Conservation (phyloP, 2,888 invertebrate species). For the Ophioninae sp. region DNA sequence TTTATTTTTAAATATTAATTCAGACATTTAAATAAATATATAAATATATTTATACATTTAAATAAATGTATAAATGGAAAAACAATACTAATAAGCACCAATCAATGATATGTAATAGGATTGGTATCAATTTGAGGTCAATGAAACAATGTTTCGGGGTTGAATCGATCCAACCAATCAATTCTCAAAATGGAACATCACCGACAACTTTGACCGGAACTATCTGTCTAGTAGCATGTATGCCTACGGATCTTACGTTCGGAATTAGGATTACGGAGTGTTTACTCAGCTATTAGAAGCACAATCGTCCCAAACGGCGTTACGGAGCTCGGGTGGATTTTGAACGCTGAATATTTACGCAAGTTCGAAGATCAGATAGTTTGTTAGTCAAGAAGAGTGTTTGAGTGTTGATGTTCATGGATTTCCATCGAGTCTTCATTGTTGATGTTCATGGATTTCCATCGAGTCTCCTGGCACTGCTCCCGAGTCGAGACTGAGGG, state of each 20-base stretch:
- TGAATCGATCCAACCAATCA: too few relatives aligned
- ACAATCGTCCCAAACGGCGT: conserved; percentile 38
- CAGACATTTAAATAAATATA: too few relatives aligned
- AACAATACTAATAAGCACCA: too few relatives aligned
- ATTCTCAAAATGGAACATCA: background rate
- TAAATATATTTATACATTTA: too few relatives aligned
- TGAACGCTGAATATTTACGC: conserved; percentile 55
- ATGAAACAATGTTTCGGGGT: too few relatives aligned
- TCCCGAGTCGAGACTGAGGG: conserved; percentile 10
- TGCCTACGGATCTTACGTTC: conserved; percentile 14
- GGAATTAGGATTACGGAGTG: conserved; percentile 45
- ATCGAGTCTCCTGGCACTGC: conserved; percentile 47
- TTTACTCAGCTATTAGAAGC: conserved; percentile 53
- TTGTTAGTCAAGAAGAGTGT: conserved; percentile 33
- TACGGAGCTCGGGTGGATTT: background rate
- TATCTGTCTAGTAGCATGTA: too few relatives aligned
- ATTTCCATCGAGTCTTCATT: conserved; percentile 46
- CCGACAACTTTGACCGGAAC: background rate
- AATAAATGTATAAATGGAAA: too few relatives aligned
- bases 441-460: conserved; percentile 59
- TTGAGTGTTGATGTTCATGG: conserved; percentile 58
- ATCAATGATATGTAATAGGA: too few relatives aligned
- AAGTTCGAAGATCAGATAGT: conserved; percentile 52
- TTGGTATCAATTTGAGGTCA: too few relatives aligned
- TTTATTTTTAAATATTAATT: too few relatives aligned